phyloP scores from a whole-genome alignment of 1,140 invertebrate species.

The Diprion similis region DNA sequence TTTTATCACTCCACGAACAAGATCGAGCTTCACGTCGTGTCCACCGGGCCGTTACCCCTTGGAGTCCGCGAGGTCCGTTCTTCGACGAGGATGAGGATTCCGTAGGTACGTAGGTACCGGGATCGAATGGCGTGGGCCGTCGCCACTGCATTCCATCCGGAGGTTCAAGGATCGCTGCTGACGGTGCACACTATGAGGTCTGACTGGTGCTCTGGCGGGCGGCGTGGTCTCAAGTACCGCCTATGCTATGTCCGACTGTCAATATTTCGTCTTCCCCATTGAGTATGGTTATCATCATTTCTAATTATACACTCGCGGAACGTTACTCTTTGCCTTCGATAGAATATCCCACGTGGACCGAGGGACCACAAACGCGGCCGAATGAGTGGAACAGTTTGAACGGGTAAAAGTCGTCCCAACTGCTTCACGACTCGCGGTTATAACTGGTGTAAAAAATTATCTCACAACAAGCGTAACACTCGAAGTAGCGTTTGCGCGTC shows the following conservation, averaged over 20 bases:
- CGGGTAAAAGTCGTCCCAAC: too few relatives aligned
- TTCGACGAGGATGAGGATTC: not conserved
- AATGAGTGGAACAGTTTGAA: too few relatives aligned
- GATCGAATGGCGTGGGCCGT: conserved; percentile 47
- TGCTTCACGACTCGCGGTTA: too few relatives aligned
- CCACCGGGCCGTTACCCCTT: not conserved
- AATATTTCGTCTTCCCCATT: conserved; percentile 30
- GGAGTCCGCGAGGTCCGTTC: not conserved
- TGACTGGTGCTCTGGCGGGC: conserved; percentile 17
- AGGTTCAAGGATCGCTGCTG: conserved; percentile 56
- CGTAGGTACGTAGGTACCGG: not conserved
- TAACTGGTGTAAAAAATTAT: too few relatives aligned
- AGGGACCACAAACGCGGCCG: not conserved
- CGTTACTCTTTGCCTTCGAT: not conserved
- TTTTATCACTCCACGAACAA: too few relatives aligned
- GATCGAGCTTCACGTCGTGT: too few relatives aligned
- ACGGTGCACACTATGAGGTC: conserved; percentile 16
- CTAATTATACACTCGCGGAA: not conserved
- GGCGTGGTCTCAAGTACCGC: conserved; percentile 11
- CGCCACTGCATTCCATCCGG: conserved; percentile 51
- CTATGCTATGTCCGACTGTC: conserved; percentile 32
- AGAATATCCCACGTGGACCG: not conserved
- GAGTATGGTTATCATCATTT: conserved; percentile 16
- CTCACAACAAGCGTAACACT: too few relatives aligned
- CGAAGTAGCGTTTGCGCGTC: too few relatives aligned